Base-by-base conservation (phyloP, 1,140 invertebrate species). In the Drosophila kohkoa region DNA sequence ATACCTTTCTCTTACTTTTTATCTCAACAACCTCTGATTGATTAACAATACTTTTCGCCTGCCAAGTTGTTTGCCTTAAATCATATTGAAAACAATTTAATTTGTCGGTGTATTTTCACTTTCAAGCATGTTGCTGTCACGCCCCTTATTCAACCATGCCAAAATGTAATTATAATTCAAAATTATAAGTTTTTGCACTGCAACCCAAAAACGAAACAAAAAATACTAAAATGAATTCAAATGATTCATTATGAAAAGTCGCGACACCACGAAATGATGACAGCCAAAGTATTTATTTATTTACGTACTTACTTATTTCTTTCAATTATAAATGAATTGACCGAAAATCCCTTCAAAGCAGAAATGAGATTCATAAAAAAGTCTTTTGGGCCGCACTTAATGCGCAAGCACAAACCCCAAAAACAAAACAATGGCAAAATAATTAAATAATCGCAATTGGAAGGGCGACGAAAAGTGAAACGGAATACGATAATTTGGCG, bases 131-230 rank as follows among this genome's bases (percentile, higher is more conserved):
- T 52, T 45, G 30, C 16, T 51, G 25, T 10, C 51, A 46, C 32
- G 25, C 62, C 48, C 25, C 11, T 45, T 2, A 25, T 49, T 11
- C 41, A 25, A 48, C 20, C 58, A 48, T 69, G 72, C 66, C 72
- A 69, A 75, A 69, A 75, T 52, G 30, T 25, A 70, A 69, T 69
- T 63, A 75, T 49, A 57, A 38, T 75, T 51, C 1, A 11, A 43
- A 74, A 62, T 25, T 32, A 62, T 54, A 49, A 58, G 35, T 16
- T 43, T 52, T 43, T 52, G 48, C 45, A 38, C 15, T 41, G 49
- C 35, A 35, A 10, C 5, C 25, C 59, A 16, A 28, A 28, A 51
- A 1, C 2, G 8, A 48, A 51, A 1, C 32, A 54, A 15, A 10
- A 48, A 48, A 30, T 57, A 49, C 49, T 11, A 48, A 11, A 3